Evolutionary conservation across 2,113 vertebrate genomes (phyloP), one percentile per base, ranked within the genome.

Genomic region (Brachypodius melanocephalos): DNA sequence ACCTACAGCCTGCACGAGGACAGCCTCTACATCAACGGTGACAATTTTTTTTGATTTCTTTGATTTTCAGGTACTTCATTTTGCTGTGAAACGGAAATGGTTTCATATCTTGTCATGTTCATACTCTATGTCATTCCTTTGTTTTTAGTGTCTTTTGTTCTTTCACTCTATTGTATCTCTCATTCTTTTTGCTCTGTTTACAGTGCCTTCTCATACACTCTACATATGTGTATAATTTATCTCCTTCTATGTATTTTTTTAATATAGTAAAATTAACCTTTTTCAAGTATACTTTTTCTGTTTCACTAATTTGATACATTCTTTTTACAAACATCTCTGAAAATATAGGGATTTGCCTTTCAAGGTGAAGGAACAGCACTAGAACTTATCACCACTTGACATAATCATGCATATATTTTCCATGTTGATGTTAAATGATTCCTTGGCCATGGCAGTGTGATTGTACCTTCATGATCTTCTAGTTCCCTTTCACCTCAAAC

Each of bases 1-100:
- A 96, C 95, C 72, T 98, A 98, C 85, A 79, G 59, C 36, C 73
- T 98, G 90, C 77, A 98, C 55, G 15, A 34, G 55, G 55, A 57
- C 55, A 57, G 55, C 4, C 97, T 98, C 79, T 97, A 96, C 8
- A 0, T 98, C 49, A 96, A 97, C 0, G 84, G 73, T 87, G 13
- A 76, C 1, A 8, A 26, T 28, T 18, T 12, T 25, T 76, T 17
- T 17, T 51, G 0, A 59, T 28, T 69, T 52, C 8, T 45, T 6
- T 45, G 1, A 13, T n/a, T 62, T 87, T 24, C 10, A 5, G 14
- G 4, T 46, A 3, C 5, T 2, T 48, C 1, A 3, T 46, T 32
- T 61, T 40, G n/a, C 3, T 40, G 7, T 11, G 38, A 38, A 38
- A 5, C 5, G 5, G 16, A 4, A 10, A 8, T 9, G 0, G 5